These are phyloP conservation scores for Eufriesea mexicana DNA, from an alignment of 1,140 invertebrate species.

Conservation along the genomic window DNA sequence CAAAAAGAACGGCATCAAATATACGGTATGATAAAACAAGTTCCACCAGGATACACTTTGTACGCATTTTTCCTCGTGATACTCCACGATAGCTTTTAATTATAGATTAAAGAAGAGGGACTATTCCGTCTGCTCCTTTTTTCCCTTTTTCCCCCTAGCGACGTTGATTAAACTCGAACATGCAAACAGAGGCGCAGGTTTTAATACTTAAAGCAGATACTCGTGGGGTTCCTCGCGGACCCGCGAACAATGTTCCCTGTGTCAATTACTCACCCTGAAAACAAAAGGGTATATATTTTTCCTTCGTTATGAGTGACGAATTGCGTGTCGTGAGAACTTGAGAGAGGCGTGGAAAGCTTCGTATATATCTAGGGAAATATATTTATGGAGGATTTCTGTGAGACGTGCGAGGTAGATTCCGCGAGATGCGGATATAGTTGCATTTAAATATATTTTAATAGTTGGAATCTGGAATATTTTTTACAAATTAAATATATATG, in stretches of 20 bases:
- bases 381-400: background rate
- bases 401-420: too few species aligned
- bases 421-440: too few species aligned
- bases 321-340: background rate
- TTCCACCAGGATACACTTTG: background rate
- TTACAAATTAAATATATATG: too few species aligned
- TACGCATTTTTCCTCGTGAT: too few species aligned
- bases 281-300: conserved; percentile 37
- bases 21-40: background rate
- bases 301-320: conserved; percentile 4
- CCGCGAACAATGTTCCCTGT: background rate
- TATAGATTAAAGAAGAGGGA: background rate
- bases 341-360: background rate
- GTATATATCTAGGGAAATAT: background rate
- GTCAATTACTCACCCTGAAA: conserved; percentile 18
- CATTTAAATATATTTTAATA: too few species aligned
- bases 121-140: background rate
- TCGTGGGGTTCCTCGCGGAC: background rate
- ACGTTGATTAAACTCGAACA: background rate
- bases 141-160: background rate
- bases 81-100: background rate
- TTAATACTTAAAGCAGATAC: background rate
- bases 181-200: background rate
- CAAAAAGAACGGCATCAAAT: background rate
- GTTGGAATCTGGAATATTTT: too few species aligned